A percentile compares a stretch with the other conserved stretches of the same genome.
Conservation (phyloP, 2,888 invertebrate genomes). For the Eretmocerus hayati region DNA sequence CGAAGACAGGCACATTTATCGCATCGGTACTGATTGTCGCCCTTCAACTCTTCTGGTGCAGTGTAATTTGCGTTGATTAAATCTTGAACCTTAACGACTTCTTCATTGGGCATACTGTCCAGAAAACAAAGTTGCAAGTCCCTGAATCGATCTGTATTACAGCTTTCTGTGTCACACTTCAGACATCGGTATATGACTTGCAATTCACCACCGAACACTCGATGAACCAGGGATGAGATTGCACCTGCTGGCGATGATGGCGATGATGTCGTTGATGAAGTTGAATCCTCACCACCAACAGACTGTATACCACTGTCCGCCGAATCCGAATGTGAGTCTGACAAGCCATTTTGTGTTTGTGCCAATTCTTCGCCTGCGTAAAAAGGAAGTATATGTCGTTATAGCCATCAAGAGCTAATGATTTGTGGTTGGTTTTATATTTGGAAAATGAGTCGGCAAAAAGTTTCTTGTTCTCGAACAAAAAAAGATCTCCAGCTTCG, state of each 20-base stretch:
- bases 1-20: slow-evolving; percentile 66
- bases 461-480: slow-evolving; percentile 4
- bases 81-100: slow-evolving; percentile 64
- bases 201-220: slow-evolving; percentile 70
- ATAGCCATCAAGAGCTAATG: background rate
- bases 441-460: slow-evolving; percentile 19
- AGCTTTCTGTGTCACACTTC: slow-evolving; percentile 64
- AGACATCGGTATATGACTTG: slow-evolving; percentile 69
- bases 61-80: slow-evolving; percentile 67
- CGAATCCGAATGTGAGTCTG: slow-evolving; percentile 44
- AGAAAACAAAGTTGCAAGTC: slow-evolving; percentile 76
- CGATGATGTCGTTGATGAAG: slow-evolving; percentile 24
- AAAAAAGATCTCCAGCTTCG: too few species aligned
- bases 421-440: slow-evolving; percentile 10
- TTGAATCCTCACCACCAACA: slow-evolving; percentile 38
- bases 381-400: background rate
- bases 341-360: slow-evolving; percentile 35
- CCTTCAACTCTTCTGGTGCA: slow-evolving; percentile 68
- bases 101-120: slow-evolving; percentile 43
- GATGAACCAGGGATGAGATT: slow-evolving; percentile 55
- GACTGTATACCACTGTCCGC: slow-evolving; percentile 46
- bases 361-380: slow-evolving; percentile 36
- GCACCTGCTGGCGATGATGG: slow-evolving; percentile 29
- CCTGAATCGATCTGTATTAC: slow-evolving; percentile 70
- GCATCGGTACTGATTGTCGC: slow-evolving; percentile 78